Conservation (phyloP, 2,797 vertebrate species). For the Gobio occitaniae region DNA sequence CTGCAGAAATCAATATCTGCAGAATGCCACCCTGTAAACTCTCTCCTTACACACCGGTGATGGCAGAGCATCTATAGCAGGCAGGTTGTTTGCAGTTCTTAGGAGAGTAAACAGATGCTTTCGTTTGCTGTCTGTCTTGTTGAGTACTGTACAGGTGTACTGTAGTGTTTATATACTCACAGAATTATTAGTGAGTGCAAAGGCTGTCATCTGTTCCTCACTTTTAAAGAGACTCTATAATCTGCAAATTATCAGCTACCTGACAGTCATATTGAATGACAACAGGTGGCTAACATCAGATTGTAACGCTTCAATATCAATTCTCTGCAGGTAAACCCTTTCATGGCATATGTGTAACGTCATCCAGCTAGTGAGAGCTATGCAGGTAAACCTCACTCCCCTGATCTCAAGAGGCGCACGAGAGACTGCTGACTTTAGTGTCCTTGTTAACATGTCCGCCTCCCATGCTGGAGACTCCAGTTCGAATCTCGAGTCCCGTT, state of each 20-base stretch:
- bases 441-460: too few species aligned
- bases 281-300: conserved; percentile 35
- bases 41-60: conserved; percentile 25
- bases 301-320: conserved; percentile 5
- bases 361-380: too few species aligned
- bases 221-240: not conserved
- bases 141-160: conserved; percentile 34
- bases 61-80: conserved; percentile 26
- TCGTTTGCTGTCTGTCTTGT: not conserved
- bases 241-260: conserved; percentile 15
- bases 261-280: conserved; percentile 27
- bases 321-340: not conserved
- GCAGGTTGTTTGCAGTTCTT: conserved; percentile 13
- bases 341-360: not conserved
- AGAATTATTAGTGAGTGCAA: conserved; percentile 11
- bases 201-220: conserved; percentile 35
- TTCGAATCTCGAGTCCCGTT: too few species aligned
- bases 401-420: not conserved
- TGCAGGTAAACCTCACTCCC: not conserved
- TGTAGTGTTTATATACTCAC: conserved; percentile 1
- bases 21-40: conserved; percentile 40
- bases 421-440: too few species aligned
- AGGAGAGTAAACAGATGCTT: conserved; percentile 32
- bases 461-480: not conserved
- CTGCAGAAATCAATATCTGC: conserved; percentile 61